A percentile compares a stretch with the other conserved stretches of the same genome.
Conservation (phyloP, 64 coral and sea anemone genomes). For the Montipora sp. region DNA sequence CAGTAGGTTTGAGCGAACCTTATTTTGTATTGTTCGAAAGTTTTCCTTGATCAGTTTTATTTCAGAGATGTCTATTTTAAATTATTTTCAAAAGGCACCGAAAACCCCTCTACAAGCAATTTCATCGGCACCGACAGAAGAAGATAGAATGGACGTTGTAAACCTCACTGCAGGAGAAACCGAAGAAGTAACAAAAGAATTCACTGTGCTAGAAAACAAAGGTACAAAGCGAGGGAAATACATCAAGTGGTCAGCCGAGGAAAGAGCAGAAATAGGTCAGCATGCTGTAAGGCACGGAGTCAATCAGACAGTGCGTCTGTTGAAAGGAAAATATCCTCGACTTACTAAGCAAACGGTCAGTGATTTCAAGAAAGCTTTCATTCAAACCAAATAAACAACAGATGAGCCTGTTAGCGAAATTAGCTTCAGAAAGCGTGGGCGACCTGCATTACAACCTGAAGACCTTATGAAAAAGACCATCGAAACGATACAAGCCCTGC, state of each 20-base stretch:
- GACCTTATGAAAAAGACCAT: too few relatives aligned
- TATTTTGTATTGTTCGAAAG: constrained; percentile 17
- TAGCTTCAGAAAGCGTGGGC: not conserved
- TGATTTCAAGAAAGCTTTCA: constrained; percentile 1
- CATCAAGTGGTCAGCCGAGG: constrained; percentile 55
- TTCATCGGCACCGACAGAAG: constrained; percentile 43
- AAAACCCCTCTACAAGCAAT: constrained; percentile 52
- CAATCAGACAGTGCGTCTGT: too few relatives aligned
- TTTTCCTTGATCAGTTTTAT: constrained; percentile 21
- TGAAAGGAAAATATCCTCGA: too few relatives aligned
- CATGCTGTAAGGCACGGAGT: too few relatives aligned
- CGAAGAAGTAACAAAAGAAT: constrained; percentile 66
- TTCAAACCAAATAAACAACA: constrained; percentile 35
- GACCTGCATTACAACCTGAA: not conserved
- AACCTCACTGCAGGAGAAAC: constrained; percentile 61
- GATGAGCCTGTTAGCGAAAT: constrained; percentile 13
- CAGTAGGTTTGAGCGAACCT: constrained; percentile 7
- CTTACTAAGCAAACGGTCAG: too few relatives aligned
- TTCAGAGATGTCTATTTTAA: constrained; percentile 64
- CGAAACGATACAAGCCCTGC: too few relatives aligned
- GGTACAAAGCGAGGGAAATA: not conserved
- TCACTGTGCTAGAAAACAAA: constrained; percentile 13
- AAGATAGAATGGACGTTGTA: constrained; percentile 10
- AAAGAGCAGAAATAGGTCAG: too few relatives aligned
- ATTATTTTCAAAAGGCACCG: constrained; percentile 68